Percentiles rank a stretch among this genome's conserved stretches.
Evolutionary conservation across 2,113 vertebrate genomes (phyloP).

Genomic region (Halichoeres trimaculatus): DNA sequence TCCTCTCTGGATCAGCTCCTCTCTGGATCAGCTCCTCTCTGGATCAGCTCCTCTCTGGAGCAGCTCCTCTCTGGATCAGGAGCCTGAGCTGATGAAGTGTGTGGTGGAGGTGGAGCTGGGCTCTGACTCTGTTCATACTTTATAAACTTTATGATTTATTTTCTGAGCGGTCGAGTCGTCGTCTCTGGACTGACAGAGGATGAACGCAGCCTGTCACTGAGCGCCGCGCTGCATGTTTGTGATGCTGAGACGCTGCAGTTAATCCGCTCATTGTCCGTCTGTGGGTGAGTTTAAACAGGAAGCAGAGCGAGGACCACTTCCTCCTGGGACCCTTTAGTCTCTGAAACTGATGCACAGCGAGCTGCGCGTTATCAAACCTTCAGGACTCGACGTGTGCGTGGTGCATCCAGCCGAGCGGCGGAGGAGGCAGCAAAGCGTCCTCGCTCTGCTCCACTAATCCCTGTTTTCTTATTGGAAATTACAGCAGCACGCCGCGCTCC

Average conservation of each 20-base stretch:
- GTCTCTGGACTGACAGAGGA: no score
- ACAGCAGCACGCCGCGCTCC: no score
- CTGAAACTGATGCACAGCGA: constrained; percentile 9
- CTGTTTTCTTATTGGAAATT: background rate
- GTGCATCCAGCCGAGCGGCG: no score
- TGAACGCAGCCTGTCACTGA: background rate
- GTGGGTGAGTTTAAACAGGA: constrained; percentile 2
- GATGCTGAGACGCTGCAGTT: background rate
- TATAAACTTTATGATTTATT: no score
- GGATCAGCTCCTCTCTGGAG: no score
- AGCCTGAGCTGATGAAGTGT: no score
- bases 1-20: no score
- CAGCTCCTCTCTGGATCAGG: no score
- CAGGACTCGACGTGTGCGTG: background rate
- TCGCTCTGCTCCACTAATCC: constrained; percentile 22
- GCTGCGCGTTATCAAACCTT: constrained; percentile 19
- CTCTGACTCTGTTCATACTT: no score
- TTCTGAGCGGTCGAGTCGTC: no score
- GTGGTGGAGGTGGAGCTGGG: no score
- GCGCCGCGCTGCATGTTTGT: background rate
- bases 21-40: no score
- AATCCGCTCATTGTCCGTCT: constrained; percentile 11
- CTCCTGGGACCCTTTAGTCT: background rate
- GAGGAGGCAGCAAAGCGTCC: background rate
- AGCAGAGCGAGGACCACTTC: background rate